Evolutionary conservation across 2,888 invertebrate genomes (phyloP).

Genomic region (Cryptocephalus primarius): DNA sequence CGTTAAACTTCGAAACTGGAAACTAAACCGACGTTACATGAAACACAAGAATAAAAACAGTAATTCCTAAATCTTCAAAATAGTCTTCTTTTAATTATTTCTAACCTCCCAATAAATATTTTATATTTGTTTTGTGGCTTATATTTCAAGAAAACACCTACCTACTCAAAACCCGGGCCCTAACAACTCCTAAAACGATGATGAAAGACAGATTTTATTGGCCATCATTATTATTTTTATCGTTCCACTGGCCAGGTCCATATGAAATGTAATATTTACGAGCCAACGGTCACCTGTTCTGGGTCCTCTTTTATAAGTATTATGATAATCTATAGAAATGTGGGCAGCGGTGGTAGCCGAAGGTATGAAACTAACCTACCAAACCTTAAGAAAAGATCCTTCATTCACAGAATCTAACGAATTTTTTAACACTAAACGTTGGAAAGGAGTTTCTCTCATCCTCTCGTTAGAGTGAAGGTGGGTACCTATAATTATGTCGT

Average conservation of each 20-base stretch:
- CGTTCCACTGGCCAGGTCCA: constrained; percentile 20
- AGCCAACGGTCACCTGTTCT: constrained; percentile 25
- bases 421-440: too few species aligned
- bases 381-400: constrained; percentile 1
- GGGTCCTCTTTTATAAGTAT: constrained; percentile 11
- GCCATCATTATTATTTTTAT: constrained; percentile 27
- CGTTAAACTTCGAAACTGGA: too few species aligned
- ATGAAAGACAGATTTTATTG: constrained; percentile 25
- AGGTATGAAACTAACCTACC: too few species aligned
- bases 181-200: constrained; percentile 21
- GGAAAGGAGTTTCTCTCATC: too few species aligned
- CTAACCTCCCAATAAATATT: too few species aligned
- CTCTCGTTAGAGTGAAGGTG: too few species aligned
- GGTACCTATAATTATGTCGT: too few species aligned
- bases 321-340: constrained; percentile 16
- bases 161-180: constrained; percentile 2
- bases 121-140: neutral
- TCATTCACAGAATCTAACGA: constrained; percentile 13
- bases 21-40: too few species aligned
- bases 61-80: too few species aligned
- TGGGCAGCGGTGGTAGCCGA: constrained; percentile 4
- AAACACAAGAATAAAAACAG: too few species aligned
- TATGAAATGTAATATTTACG: constrained; percentile 27
- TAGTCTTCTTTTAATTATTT: too few species aligned
- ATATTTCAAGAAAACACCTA: neutral